These are phyloP conservation scores for Ursus arctos DNA, from an alignment of 2,113 vertebrate species.

Conservation along the genomic window DNA sequence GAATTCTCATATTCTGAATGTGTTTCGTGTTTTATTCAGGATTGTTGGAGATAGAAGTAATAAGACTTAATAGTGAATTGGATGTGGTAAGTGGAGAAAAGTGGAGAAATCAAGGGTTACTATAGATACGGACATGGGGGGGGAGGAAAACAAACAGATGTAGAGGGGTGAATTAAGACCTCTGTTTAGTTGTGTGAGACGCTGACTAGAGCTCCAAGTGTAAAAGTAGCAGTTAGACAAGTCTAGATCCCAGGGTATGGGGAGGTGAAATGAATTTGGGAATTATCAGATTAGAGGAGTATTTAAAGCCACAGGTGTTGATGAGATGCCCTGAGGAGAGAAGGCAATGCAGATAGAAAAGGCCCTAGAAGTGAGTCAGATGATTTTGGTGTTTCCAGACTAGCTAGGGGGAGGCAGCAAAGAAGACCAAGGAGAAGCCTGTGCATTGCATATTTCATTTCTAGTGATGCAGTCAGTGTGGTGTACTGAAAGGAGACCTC, in stretches of 20 bases:
- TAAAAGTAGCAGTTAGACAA: background rate
- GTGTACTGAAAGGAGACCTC: background rate
- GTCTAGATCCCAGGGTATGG: background rate
- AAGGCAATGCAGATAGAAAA: background rate
- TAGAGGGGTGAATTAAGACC: background rate
- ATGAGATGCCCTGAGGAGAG: background rate
- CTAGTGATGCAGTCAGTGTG: background rate
- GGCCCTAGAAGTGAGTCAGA: background rate
- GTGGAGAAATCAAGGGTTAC: background rate
- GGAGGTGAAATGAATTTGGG: background rate
- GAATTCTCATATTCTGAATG: background rate
- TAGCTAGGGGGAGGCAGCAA: background rate
- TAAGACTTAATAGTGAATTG: background rate
- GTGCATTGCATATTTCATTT: background rate
- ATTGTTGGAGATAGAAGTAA: background rate
- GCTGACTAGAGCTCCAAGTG: background rate
- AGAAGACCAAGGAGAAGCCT: background rate
- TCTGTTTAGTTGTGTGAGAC: background rate
- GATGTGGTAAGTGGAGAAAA: background rate
- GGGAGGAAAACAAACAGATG: background rate
- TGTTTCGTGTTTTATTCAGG: background rate
- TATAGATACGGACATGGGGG: background rate
- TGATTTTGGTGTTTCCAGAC: background rate
- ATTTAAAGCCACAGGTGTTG: background rate
- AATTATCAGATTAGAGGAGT: background rate